phyloP scores from a whole-genome alignment of 2,113 vertebrate species.

The Ophthalmolycus amberensis region DNA sequence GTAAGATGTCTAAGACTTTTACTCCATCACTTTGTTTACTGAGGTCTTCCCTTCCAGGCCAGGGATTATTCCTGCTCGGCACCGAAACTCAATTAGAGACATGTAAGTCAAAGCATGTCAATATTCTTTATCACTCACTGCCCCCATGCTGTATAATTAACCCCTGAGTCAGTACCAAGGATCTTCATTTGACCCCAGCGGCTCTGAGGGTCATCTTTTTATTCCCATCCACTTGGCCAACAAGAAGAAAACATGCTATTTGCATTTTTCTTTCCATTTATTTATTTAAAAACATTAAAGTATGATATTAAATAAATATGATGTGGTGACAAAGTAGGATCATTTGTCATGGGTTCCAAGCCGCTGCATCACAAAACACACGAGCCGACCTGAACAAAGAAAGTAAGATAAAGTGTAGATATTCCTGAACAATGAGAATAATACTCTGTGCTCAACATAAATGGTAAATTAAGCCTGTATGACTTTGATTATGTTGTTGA shows the following conservation, averaged over 20 bases:
- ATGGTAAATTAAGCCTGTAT: neutral
- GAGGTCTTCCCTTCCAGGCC: neutral
- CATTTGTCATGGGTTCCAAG: neutral
- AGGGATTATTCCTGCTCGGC: constrained; percentile 3
- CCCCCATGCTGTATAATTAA: constrained; percentile 54
- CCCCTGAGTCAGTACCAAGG: constrained; percentile 20
- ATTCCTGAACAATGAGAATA: neutral
- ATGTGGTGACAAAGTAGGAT: neutral
- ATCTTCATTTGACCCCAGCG: constrained; percentile 31
- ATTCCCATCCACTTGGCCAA: neutral
- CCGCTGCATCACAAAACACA: neutral
- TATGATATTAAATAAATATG: constrained; percentile 4
- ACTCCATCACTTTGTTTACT: neutral
- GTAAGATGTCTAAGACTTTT: neutral
- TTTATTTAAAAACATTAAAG: constrained; percentile 21
- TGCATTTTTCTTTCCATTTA: constrained; percentile 20
- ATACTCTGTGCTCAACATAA: neutral
- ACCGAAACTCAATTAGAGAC: constrained; percentile 34
- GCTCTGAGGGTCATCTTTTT: constrained; percentile 34
- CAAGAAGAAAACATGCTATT: constrained; percentile 12
- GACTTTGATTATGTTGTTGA: neutral
- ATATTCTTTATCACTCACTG: constrained; percentile 37
- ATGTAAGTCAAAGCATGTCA: constrained; percentile 36
- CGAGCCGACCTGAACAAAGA: no score
- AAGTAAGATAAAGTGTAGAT: neutral